phyloP scores from a whole-genome alignment of 92 coral and sea anemone species.

The Epizoanthus rinbou region DNA sequence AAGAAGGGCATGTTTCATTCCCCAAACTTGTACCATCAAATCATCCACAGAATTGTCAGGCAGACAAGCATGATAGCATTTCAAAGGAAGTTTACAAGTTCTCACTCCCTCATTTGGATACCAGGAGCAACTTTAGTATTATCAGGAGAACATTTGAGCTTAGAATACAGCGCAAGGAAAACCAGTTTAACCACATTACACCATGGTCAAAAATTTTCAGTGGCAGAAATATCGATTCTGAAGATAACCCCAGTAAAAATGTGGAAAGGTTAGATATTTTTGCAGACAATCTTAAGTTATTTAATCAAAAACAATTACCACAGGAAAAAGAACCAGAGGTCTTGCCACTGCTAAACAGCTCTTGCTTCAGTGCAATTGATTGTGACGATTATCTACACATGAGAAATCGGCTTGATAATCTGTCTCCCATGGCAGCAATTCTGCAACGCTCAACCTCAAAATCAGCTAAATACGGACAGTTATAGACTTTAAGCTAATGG shows the following conservation, averaged over 20 bases:
- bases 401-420: conserved; percentile 59
- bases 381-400: conserved; percentile 65
- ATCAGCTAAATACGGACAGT: too few relatives aligned
- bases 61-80: neutral
- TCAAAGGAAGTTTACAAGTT: conserved; percentile 1
- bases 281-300: conserved; percentile 58
- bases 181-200: neutral
- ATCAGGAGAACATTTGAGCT: conserved; percentile 59
- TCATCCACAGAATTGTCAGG: neutral
- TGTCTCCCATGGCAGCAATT: conserved; percentile 61
- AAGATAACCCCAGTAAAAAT: neutral
- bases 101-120: conserved; percentile 57
- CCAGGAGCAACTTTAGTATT: conserved; percentile 67
- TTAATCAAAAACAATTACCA: conserved; percentile 29
- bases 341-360: conserved; percentile 56
- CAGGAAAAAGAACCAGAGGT: conserved; percentile 21
- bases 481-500: too few relatives aligned
- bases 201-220: conserved; percentile 10
- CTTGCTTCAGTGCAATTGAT: conserved; percentile 67
- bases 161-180: conserved; percentile 40
- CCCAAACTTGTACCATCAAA: neutral
- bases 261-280: conserved; percentile 57
- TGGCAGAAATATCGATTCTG: neutral
- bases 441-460: neutral
- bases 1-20: neutral